A percentile compares a stretch with the other conserved stretches of the same genome.
These are phyloP conservation scores for Protobothrops flavoviridis DNA, from an alignment of 2,113 vertebrate genomes.

Conservation along the genomic window DNA sequence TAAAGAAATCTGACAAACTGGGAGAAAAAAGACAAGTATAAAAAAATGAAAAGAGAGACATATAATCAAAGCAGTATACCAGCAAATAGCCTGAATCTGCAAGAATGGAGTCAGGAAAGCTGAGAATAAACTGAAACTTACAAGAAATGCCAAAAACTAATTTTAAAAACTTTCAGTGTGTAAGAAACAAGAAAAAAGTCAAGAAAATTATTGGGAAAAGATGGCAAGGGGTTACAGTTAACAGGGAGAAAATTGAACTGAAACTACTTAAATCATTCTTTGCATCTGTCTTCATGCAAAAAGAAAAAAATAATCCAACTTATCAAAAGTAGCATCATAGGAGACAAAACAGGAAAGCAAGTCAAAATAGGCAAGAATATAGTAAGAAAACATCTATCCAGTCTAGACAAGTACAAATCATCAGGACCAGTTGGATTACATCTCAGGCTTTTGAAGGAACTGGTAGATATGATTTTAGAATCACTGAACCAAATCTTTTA, in stretches of 20 bases:
- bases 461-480: not conserved
- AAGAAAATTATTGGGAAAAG: not conserved
- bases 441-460: not conserved
- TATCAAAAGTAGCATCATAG: not conserved
- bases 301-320: not conserved
- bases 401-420: not conserved
- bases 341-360: not conserved
- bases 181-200: not conserved
- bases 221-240: not conserved
- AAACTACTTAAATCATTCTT: not conserved
- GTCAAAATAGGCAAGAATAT: not conserved
- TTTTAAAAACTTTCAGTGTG: not conserved
- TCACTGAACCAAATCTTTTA: not conserved
- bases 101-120: not conserved
- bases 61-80: not conserved
- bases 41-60: not conserved
- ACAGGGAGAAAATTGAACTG: not conserved
- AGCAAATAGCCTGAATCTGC: not conserved
- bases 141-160: not conserved
- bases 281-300: not conserved
- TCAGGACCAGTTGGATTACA: not conserved
- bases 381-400: not conserved
- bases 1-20: not conserved
- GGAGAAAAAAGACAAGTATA: not conserved
- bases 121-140: not conserved